These are phyloP conservation scores for Oxyteleia sp. DNA, from an alignment of 2,888 invertebrate species.

Conservation along the genomic window DNA sequence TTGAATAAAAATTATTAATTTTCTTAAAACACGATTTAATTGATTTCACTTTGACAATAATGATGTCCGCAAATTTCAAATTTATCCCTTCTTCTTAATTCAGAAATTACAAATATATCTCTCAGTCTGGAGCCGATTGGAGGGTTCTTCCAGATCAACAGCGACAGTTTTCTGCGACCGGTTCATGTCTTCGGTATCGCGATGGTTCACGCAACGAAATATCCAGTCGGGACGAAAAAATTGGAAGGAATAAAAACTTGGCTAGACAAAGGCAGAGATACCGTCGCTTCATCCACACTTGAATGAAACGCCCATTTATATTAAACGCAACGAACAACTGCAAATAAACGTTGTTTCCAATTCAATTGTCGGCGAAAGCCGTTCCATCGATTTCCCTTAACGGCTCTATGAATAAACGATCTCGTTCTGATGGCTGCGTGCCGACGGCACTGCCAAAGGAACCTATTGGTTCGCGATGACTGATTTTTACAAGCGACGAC, in stretches of 20 bases:
- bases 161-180: no score
- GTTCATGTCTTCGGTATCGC: slow-evolving; percentile 14
- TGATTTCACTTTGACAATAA: no score
- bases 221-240: slow-evolving; percentile 27
- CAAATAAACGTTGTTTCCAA: slow-evolving; percentile 73
- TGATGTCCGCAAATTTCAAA: no score
- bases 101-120: no score
- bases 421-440: slow-evolving; percentile 34
- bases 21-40: no score
- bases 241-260: slow-evolving; percentile 17
- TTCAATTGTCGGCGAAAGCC: slow-evolving; percentile 70
- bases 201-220: slow-evolving; percentile 58
- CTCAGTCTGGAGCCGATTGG: no score
- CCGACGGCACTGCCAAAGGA: slow-evolving; percentile 18
- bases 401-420: slow-evolving; percentile 65
- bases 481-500: slow-evolving; percentile 51
- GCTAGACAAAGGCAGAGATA: slow-evolving; percentile 35
- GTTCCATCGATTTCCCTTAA: slow-evolving; percentile 64
- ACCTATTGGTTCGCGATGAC: slow-evolving; percentile 42
- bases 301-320: slow-evolving; percentile 56
- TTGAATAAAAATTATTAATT: no score
- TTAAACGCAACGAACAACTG: slow-evolving; percentile 61
- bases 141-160: no score
- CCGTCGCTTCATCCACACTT: slow-evolving; percentile 34
- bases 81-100: no score